A percentile compares a stretch with the other conserved stretches of the same genome.
Conservation (phyloP, 2,888 invertebrate genomes). For the Hipparchia semele region DNA sequence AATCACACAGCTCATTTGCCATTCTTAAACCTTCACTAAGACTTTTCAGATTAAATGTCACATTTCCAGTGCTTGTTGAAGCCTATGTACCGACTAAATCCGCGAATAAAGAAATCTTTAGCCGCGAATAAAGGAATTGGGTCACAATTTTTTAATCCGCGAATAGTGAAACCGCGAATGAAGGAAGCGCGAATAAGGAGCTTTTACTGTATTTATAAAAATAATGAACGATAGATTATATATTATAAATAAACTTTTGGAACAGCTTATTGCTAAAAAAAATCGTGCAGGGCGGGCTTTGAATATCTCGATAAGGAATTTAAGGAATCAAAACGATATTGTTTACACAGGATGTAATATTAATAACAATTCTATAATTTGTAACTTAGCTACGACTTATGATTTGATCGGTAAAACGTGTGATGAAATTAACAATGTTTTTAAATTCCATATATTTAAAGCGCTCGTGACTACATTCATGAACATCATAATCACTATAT, state of each 20-base stretch:
- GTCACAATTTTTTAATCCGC: no score
- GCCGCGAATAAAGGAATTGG: no score
- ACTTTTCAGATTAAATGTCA: no score
- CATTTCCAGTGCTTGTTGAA: no score
- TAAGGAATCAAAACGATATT: conserved; percentile 45
- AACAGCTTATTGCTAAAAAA: conserved; percentile 46
- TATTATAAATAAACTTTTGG: conserved; percentile 54
- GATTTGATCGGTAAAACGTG: conserved; percentile 56
- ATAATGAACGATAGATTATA: conserved; percentile 52
- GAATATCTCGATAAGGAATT: conserved; percentile 22
- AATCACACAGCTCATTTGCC: no score
- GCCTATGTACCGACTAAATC: no score
- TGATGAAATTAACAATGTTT: conserved; percentile 55
- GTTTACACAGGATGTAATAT: conserved; percentile 43
- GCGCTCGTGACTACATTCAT: conserved; percentile 58
- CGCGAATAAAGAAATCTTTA: no score
- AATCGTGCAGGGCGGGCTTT: conserved; percentile 42
- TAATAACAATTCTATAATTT: conserved; percentile 51
- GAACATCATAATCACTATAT: conserved; percentile 60
- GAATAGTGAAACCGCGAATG: no score
- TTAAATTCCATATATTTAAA: conserved; percentile 64
- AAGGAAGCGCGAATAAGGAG: no score
- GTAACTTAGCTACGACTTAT: conserved; percentile 56
- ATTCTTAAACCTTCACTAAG: no score
- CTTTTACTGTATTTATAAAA: conserved; percentile 49